Evolutionary conservation across 53 echinoderm and acorn worm species (phyloP), one percentile per base, ranked within the genome.

Genomic region (Glandiceps talaboti): DNA sequence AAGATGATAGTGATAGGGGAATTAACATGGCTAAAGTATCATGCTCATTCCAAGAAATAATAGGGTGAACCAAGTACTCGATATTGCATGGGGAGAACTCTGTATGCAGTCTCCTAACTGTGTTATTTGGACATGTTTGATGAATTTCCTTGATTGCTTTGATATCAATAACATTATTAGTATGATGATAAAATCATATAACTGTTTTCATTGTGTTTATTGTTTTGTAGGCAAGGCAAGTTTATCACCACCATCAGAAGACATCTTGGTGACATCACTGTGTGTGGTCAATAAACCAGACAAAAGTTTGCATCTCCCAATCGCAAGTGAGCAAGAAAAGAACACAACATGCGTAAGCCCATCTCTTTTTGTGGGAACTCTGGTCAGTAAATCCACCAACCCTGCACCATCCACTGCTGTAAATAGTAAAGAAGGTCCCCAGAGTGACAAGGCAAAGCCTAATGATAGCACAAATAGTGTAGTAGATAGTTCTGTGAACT

Each of bases 261-360:
- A 86, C 29, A 73, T 91, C 73, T 79, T 89, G 1, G 89, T 91
- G 30, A 88, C 91, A 20, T 45, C 91, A n/a, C 72, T 91, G 27
- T 81, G 91, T 32, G 77, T 91, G 31, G 73, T 91, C 0, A 84
- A 86, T 27, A 86, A 86, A 26, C 83, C 80, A 73, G 28, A 33
- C 73, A 76, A 1, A 79, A 87, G 31, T 74, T 73, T 6, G 79
- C 64, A 45, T 12, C 64, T 45, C 64, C 64, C 6, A 12, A 20
- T 12, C 6, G 64, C 64, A 45, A 20, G 20, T 12, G 64, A 45
- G 6, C 6, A 45, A 20, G 6, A 45, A 20, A 6, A 6, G 20
- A 20, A 45, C 20, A 20, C 20, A 12, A 20, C 20, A 20, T 45
- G 64, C 64, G 20, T 20, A 45, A 45, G 20, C 20, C 64, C 64